Percentiles rank a stretch among this genome's conserved stretches.
Evolutionary conservation across 2,888 invertebrate species (phyloP).

Genomic region (Acholoe squamosa): DNA sequence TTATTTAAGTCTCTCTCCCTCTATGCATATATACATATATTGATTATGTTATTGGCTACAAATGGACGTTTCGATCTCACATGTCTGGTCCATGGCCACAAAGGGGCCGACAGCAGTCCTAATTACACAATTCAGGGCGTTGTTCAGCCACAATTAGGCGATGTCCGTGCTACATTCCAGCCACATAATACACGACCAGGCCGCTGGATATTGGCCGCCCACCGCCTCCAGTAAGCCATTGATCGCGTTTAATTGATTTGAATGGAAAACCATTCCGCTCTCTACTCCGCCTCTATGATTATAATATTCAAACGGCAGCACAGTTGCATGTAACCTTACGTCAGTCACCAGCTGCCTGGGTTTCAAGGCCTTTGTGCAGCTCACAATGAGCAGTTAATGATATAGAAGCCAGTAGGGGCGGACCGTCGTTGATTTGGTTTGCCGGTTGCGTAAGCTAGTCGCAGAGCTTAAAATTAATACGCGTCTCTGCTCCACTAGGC

Average conservation of each 20-base stretch:
- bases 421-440: constrained; percentile 37
- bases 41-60: background rate
- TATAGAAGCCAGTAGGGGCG: constrained; percentile 1
- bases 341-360: constrained; percentile 11
- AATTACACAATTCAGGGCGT: constrained; percentile 20
- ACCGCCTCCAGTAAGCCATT: background rate
- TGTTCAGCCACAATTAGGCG: background rate
- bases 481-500: background rate
- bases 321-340: background rate
- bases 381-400: constrained; percentile 54
- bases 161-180: background rate
- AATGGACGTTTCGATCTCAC: background rate
- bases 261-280: constrained; percentile 13
- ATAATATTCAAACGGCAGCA: constrained; percentile 39
- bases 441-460: constrained; percentile 26
- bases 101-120: background rate
- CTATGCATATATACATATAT: constrained; percentile 6
- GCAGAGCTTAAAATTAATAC: constrained; percentile 43
- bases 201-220: background rate
- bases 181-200: background rate
- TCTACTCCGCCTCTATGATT: constrained; percentile 21
- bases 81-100: background rate
- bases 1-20: too few relatives aligned
- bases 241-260: constrained; percentile 56
- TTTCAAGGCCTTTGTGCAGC: constrained; percentile 43